A percentile compares a stretch with the other conserved stretches of the same genome.
These are phyloP conservation scores for Leucophenga maculata DNA, from an alignment of 2,888 invertebrate species.

Conservation along the genomic window DNA sequence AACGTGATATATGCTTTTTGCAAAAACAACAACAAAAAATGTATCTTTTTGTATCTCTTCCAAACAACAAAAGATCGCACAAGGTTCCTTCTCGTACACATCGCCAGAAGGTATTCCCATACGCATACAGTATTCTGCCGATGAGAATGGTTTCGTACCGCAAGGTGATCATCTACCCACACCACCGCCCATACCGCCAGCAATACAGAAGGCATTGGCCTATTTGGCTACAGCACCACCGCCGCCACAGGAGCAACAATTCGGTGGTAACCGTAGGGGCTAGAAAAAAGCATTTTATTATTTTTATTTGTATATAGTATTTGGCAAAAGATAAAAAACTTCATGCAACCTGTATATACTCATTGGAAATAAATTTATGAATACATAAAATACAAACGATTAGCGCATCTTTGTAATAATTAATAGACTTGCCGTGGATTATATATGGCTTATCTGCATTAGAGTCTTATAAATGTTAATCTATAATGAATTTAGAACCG, in stretches of 20 bases:
- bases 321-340: neutral
- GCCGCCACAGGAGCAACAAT: constrained; percentile 62
- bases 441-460: no score
- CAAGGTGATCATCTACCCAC: constrained; percentile 72
- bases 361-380: neutral
- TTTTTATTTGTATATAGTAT: neutral
- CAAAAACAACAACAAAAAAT: neutral
- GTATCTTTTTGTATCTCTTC: neutral
- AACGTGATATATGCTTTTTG: constrained; percentile 26
- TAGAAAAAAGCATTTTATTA: constrained; percentile 38
- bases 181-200: constrained; percentile 80
- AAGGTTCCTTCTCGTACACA: constrained; percentile 78
- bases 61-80: constrained; percentile 71
- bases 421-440: no score
- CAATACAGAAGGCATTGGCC: constrained; percentile 79
- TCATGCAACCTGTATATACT: no score
- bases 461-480: no score
- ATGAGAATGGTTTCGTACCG: constrained; percentile 82
- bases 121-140: constrained; percentile 78
- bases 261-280: constrained; percentile 56
- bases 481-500: neutral
- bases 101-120: constrained; percentile 77
- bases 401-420: neutral
- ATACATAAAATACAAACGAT: neutral
- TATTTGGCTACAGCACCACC: constrained; percentile 79